phyloP scores from a whole-genome alignment of 2,797 vertebrate genomes.

The Acanthiza pusilla region DNA sequence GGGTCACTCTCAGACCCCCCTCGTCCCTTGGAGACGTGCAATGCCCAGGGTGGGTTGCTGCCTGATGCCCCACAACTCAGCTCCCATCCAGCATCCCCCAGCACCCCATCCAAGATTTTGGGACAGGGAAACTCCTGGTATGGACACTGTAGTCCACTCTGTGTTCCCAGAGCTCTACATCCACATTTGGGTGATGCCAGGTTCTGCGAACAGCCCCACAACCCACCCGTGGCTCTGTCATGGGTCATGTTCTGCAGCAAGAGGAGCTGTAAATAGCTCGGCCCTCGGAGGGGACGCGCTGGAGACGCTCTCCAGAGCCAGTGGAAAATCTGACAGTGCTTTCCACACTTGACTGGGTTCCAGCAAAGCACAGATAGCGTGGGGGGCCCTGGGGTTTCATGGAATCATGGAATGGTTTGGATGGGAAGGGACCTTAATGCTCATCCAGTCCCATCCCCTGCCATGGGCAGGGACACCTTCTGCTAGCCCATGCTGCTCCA shows the following conservation, averaged over 20 bases:
- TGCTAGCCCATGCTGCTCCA: neutral
- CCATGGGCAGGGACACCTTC: neutral
- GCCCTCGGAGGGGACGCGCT: neutral
- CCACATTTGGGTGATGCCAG: neutral
- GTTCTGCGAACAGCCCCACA: neutral
- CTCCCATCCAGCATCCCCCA: neutral
- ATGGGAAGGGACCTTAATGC: neutral
- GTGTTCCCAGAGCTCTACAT: neutral
- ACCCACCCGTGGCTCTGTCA: neutral
- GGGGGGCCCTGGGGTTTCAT: neutral
- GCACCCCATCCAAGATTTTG: fast-evolving
- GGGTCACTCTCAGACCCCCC: neutral
- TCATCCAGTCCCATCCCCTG: neutral
- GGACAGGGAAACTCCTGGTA: neutral
- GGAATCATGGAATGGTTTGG: neutral
- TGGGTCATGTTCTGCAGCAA: neutral
- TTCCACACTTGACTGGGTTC: slow-evolving; percentile 50
- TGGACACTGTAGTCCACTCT: fast-evolving
- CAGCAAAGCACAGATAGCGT: slow-evolving; percentile 9
- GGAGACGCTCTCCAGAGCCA: slow-evolving; percentile 56
- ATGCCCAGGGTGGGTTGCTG: neutral
- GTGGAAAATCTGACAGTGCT: slow-evolving; percentile 68
- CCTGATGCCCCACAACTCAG: neutral
- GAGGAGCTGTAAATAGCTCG: slow-evolving; percentile 36
- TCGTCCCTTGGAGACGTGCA: fast-evolving